These are phyloP conservation scores for Neomicropteryx cornuta DNA, from an alignment of 1,140 invertebrate species.

Conservation along the genomic window DNA sequence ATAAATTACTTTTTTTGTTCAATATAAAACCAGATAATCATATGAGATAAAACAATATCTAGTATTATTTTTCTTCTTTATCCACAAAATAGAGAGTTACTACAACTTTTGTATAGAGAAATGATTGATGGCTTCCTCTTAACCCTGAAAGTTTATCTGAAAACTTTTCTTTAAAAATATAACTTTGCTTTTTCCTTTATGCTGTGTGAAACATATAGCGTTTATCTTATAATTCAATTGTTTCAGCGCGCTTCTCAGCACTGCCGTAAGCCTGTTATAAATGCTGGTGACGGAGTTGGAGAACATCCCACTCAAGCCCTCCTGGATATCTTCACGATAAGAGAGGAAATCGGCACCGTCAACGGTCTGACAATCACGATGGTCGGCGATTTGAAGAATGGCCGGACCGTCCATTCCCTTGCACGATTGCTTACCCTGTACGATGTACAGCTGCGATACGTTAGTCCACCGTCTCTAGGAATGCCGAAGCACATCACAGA, in stretches of 20 bases:
- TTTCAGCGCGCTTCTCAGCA: conserved; percentile 66
- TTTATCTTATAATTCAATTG: conserved; percentile 7
- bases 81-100: too few relatives aligned
- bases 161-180: conserved; percentile 4
- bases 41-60: too few relatives aligned
- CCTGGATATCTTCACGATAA: conserved; percentile 94
- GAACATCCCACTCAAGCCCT: conserved; percentile 98
- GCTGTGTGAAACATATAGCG: conserved; percentile 1
- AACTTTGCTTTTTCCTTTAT: conserved; percentile 3
- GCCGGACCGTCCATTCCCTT: conserved; percentile 95
- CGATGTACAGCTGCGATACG: conserved; percentile 81
- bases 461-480: conserved; percentile 71
- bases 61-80: too few relatives aligned
- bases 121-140: conserved; percentile 3
- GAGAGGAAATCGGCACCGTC: conserved; percentile 97
- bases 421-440: conserved; percentile 85
- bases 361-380: conserved; percentile 89
- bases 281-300: conserved; percentile 95
- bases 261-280: conserved; percentile 84
- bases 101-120: too few relatives aligned
- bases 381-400: conserved; percentile 95
- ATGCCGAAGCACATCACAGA: conserved; percentile 84
- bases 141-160: not conserved
- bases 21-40: too few relatives aligned
- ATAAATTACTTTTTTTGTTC: too few relatives aligned